Evolutionary conservation across 2,113 vertebrate genomes (phyloP).

Genomic region (Chaenogobius annularis): DNA sequence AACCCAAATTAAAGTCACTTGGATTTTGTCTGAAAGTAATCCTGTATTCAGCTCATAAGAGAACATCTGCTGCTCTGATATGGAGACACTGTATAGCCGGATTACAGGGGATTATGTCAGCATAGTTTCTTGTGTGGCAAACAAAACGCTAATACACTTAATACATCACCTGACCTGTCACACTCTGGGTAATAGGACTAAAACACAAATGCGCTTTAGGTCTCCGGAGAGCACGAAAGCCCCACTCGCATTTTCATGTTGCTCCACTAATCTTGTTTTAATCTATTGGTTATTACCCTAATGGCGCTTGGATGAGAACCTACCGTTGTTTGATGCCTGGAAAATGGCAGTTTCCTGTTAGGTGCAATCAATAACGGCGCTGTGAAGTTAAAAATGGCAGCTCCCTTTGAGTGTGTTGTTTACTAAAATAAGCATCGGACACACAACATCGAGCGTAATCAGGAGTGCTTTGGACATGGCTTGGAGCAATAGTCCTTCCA

Average conservation of each 20-base stretch:
- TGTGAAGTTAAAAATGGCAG: conserved; percentile 3
- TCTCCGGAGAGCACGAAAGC: conserved; percentile 31
- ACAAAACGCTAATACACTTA: conserved; percentile 49
- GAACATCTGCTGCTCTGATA: conserved; percentile 39
- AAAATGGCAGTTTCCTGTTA: conserved; percentile 14
- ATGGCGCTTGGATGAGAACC: conserved; percentile 8
- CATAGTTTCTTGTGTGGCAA: conserved; percentile 26
- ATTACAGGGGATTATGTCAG: conserved; percentile 43
- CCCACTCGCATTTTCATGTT: conserved; percentile 21
- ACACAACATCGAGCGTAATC: conserved; percentile 71
- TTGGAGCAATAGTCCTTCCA: conserved; percentile 7
- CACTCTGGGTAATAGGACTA: conserved; percentile 23
- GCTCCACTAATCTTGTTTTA: conserved; percentile 20
- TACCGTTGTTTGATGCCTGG: background rate
- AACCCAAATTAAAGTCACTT: conserved; percentile 15
- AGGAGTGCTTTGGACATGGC: conserved; percentile 49
- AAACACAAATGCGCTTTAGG: conserved; percentile 17
- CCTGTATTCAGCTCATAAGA: conserved; percentile 4
- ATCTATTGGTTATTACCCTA: conserved; percentile 13
- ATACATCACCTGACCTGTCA: conserved; percentile 24
- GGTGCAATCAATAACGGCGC: conserved; percentile 16
- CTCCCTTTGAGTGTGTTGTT: conserved; percentile 47
- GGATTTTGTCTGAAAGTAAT: conserved; percentile 14
- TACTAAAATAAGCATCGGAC: conserved; percentile 69
- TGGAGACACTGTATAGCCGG: conserved; percentile 19